Evolutionary conservation across 2,113 vertebrate species (phyloP).

Genomic region (Castor canadensis): DNA sequence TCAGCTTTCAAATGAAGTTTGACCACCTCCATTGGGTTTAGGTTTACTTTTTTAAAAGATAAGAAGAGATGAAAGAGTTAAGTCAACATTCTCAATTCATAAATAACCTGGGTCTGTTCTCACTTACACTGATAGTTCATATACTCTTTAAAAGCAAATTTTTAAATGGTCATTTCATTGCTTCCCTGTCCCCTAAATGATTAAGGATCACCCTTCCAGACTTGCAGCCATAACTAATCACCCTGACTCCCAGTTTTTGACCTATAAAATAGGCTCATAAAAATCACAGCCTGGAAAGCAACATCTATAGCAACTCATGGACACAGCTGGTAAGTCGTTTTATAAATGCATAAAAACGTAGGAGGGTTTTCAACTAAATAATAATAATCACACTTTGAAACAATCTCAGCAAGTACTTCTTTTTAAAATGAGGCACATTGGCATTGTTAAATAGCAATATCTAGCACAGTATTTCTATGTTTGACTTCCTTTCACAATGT

Average conservation of each 20-base stretch:
- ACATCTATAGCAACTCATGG: conserved; percentile 62
- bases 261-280: conserved; percentile 80
- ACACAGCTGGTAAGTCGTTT: conserved; percentile 76
- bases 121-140: neutral
- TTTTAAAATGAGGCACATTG: conserved; percentile 17
- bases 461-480: neutral
- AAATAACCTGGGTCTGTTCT: neutral
- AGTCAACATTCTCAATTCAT: neutral
- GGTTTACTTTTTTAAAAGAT: neutral
- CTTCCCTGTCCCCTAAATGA: conserved; percentile 1
- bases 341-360: conserved; percentile 70
- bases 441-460: neutral
- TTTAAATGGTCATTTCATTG: conserved; percentile 7
- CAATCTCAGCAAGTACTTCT: conserved; percentile 12
- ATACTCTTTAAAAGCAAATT: conserved; percentile 5
- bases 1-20: neutral
- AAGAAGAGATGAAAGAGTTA: conserved; percentile 1
- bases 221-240: conserved; percentile 33
- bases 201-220: conserved; percentile 24
- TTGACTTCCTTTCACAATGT: conserved; percentile 26
- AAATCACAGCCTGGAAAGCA: conserved; percentile 75
- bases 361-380: conserved; percentile 39
- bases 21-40: neutral
- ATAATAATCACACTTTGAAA: conserved; percentile 59
- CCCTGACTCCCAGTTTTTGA: conserved; percentile 74